A percentile compares a stretch with the other conserved stretches of the same genome.
Conservation (phyloP, 2,797 vertebrate species). For the Crocodylus rhombifer region DNA sequence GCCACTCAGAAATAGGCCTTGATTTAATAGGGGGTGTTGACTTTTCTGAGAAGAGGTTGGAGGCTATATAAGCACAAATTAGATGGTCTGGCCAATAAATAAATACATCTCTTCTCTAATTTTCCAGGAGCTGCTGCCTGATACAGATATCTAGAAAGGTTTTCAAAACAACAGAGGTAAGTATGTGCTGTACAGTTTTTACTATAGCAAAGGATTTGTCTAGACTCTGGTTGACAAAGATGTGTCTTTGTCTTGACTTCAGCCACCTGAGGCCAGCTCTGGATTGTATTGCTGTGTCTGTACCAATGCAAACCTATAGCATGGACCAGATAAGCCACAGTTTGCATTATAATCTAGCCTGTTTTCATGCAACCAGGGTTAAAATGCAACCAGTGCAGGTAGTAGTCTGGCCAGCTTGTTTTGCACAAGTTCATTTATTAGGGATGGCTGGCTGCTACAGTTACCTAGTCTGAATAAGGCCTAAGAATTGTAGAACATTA, state of each 20-base stretch:
- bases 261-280: neutral
- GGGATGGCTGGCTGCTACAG: slow-evolving; percentile 1
- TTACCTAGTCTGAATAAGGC: neutral
- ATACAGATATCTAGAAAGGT: neutral
- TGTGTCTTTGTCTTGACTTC: no score
- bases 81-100: neutral
- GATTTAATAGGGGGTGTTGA: no score
- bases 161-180: neutral
- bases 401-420: neutral
- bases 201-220: neutral
- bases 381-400: neutral
- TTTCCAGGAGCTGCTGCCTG: slow-evolving; percentile 1
- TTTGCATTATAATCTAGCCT: neutral
- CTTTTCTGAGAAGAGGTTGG: neutral
- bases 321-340: neutral
- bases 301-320: neutral
- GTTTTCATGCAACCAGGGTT: neutral
- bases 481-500: no score
- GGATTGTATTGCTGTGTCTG: neutral
- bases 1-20: neutral
- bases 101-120: neutral
- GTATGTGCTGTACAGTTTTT: neutral
- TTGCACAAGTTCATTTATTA: neutral
- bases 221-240: neutral
- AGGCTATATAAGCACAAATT: neutral